These are phyloP conservation scores for Epistrophella euchroma DNA, from an alignment of 2,888 invertebrate genomes.

Conservation along the genomic window DNA sequence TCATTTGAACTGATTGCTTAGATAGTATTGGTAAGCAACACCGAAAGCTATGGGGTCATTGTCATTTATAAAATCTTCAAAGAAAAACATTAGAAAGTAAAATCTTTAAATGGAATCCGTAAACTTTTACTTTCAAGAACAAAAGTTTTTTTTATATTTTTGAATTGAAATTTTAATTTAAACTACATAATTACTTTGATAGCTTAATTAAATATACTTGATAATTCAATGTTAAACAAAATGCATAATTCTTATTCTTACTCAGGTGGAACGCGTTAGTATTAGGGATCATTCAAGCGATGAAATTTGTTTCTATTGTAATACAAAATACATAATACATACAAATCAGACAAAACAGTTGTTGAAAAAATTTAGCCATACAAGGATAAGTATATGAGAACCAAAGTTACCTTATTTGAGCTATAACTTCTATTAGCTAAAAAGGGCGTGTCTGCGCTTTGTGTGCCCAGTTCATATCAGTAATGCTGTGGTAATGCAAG, in stretches of 20 bases:
- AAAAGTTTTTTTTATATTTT: background rate
- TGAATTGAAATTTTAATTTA: background rate
- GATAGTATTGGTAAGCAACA: background rate
- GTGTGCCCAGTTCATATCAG: too few relatives aligned
- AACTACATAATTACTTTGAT: background rate
- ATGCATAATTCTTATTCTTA: constrained; percentile 19
- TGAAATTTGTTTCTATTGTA: background rate
- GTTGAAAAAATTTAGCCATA: background rate
- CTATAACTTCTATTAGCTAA: too few relatives aligned
- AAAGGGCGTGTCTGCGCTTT: too few relatives aligned
- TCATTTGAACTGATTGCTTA: constrained; percentile 2
- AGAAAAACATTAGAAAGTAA: constrained; percentile 23
- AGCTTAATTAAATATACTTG: constrained; percentile 14
- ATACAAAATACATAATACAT: background rate
- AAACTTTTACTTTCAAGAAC: background rate
- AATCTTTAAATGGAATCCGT: background rate
- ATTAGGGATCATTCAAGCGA: background rate
- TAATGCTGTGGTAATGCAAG: too few relatives aligned
- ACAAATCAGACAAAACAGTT: too few relatives aligned
- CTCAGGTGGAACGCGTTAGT: background rate
- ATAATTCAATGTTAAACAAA: constrained; percentile 24
- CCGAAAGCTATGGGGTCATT: constrained; percentile 26
- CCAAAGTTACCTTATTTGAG: background rate
- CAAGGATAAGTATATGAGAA: background rate
- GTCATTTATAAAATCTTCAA: background rate